Base-by-base conservation (phyloP, 1,140 invertebrate species). In the Ceratina calcarata region DNA sequence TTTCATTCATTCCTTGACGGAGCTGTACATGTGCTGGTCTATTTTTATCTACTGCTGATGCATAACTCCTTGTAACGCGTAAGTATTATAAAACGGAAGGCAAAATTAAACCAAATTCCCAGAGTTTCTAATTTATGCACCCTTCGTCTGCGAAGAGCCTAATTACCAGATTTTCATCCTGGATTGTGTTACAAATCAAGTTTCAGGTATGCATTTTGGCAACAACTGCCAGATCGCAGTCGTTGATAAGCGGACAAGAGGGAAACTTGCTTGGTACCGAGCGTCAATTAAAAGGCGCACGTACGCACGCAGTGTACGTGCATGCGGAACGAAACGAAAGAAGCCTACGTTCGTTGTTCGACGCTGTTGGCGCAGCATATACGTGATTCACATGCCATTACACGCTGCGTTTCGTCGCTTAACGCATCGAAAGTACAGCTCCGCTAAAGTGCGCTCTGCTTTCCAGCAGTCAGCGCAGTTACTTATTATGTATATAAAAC, bases 121-220 rank as follows among this genome's bases (percentile, higher is more conserved):
- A 74, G 71, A 2, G 13, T 22, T 18, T 65, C 12, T 75, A 75
- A 75, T 75, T 75, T 75, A 75, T 75, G 62, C 62, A 75, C 73
- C 73, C 73, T 53, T 13, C 27, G 27, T 32, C 27, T 4, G 27
- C 27, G 27, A 32, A 32, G 27, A 32, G 4, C 27, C 27, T 32
- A 32, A 32, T 32, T 32, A 32, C 27, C 27, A 4, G 49, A 57
- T 67, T 32, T 37, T 6, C 15, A 24, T 45, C 15, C 15, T 3
- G 20, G 24, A n/a, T 65, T 13, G 16, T 18, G 57, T 58, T 57
- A 67, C 45, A 66, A 66, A 75, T 75, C 20, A 57, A 16, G n/a
- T 16, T 73, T 73, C 18, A 55, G n/a, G 24, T 24, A 20, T 13
- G 16, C n/a, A 24, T 75, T 75, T 75, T 32, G 62, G 62, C 24